phyloP scores from a whole-genome alignment of 2,113 vertebrate species.

The Macrotis lagotis region DNA sequence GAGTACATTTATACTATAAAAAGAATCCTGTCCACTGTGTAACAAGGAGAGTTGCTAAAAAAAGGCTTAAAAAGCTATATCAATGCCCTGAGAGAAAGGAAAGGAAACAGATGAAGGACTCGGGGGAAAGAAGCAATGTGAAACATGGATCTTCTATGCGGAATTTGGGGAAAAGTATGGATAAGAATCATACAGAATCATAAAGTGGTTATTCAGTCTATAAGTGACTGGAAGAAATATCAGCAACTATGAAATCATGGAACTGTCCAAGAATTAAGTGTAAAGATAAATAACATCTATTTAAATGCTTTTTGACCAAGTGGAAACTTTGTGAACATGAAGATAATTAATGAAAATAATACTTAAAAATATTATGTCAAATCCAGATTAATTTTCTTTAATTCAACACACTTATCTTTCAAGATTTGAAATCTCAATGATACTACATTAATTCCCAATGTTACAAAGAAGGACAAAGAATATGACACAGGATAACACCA shows the following conservation, averaged over 20 bases:
- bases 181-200: background rate
- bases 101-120: background rate
- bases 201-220: background rate
- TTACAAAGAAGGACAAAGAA: conserved; percentile 14
- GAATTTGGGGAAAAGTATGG: background rate
- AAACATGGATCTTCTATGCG: background rate
- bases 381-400: background rate
- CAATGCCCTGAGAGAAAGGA: background rate
- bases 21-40: background rate
- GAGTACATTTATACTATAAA: background rate
- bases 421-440: background rate
- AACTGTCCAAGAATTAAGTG: background rate
- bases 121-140: background rate
- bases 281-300: background rate
- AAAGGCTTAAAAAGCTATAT: too few species aligned
- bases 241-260: background rate
- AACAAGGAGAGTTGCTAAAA: too few species aligned
- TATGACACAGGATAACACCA: background rate
- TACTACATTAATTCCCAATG: background rate
- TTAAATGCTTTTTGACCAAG: background rate
- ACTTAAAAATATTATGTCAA: background rate
- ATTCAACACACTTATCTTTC: background rate
- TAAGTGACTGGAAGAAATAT: background rate
- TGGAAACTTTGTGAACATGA: conserved; percentile 9
- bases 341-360: background rate